Evolutionary conservation across 2,888 invertebrate genomes (phyloP).

Genomic region (Stenurella melanura): DNA sequence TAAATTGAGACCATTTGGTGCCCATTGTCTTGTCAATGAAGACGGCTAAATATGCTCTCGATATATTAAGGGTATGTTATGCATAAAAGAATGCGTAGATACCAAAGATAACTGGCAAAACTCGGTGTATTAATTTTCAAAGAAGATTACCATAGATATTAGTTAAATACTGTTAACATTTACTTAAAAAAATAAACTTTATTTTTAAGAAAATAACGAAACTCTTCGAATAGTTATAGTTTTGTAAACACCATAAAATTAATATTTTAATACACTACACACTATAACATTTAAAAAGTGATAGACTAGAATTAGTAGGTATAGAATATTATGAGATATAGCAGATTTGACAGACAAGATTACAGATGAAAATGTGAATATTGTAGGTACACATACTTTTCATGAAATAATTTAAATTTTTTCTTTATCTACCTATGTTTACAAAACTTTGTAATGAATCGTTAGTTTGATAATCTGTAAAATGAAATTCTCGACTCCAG

Average conservation of each 20-base stretch:
- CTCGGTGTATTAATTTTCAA: too few relatives aligned
- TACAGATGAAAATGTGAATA: constrained; percentile 48
- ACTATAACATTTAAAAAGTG: constrained; percentile 64
- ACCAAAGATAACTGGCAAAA: not conserved
- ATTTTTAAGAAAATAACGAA: constrained; percentile 8
- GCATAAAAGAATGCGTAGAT: not conserved
- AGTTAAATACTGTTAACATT: constrained; percentile 35
- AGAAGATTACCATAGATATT: constrained; percentile 16
- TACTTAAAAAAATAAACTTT: constrained; percentile 36
- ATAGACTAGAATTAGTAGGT: constrained; percentile 60
- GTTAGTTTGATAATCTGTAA: constrained; percentile 17
- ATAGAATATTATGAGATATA: constrained; percentile 58
- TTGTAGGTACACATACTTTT: constrained; percentile 38
- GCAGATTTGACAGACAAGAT: constrained; percentile 59
- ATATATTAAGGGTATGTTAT: too few relatives aligned
- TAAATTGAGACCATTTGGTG: too few relatives aligned
- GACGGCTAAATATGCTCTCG: too few relatives aligned
- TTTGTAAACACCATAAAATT: constrained; percentile 52
- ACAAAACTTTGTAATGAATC: constrained; percentile 29
- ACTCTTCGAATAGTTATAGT: constrained; percentile 36
- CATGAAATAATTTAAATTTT: constrained; percentile 19
- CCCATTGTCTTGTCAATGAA: too few relatives aligned
- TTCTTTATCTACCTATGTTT: constrained; percentile 35
- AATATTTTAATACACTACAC: constrained; percentile 52
- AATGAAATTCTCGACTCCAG: not conserved